Evolutionary conservation across 1,140 invertebrate genomes (phyloP).

Genomic region (Ips typographus): DNA sequence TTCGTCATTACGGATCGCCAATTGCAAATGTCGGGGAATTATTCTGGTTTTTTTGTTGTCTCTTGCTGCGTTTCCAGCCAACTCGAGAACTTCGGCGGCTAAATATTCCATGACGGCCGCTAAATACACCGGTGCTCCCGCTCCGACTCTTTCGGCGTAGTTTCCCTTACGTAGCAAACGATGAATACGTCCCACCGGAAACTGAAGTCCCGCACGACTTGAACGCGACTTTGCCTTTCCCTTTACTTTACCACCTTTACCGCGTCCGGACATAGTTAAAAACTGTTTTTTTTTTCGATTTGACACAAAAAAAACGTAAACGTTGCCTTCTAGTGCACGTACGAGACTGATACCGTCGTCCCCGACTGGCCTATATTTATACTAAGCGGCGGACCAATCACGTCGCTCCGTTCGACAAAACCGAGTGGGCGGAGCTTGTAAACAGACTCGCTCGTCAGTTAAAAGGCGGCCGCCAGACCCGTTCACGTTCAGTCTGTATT

Average conservation of each 20-base stretch:
- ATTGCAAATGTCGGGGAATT: slow-evolving; percentile 77
- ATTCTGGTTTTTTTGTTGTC: slow-evolving; percentile 68
- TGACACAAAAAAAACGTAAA: not conserved
- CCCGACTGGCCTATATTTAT: too few species aligned
- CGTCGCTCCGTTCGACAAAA: too few species aligned
- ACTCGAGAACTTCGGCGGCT: slow-evolving; percentile 68
- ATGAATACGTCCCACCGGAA: slow-evolving; percentile 72
- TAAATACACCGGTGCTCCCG: slow-evolving; percentile 70
- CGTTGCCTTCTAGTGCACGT: not conserved
- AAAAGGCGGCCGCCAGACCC: not conserved
- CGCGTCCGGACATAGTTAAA: slow-evolving; percentile 58
- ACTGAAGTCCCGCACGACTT: slow-evolving; percentile 65
- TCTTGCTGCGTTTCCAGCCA: slow-evolving; percentile 76
- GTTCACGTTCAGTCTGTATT: too few species aligned
- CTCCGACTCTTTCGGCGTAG: slow-evolving; percentile 70
- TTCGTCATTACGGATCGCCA: slow-evolving; percentile 85
- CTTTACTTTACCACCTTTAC: slow-evolving; percentile 66
- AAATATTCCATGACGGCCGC: slow-evolving; percentile 66
- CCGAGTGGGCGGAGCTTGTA: not conserved
- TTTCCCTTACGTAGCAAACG: slow-evolving; percentile 68
- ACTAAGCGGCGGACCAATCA: not conserved
- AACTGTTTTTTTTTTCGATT: not conserved
- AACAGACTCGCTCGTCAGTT: not conserved
- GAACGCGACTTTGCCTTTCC: slow-evolving; percentile 37
- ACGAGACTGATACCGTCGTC: too few species aligned